Evolutionary conservation across 1,140 invertebrate genomes (phyloP).

Genomic region (Heliconius congener): DNA sequence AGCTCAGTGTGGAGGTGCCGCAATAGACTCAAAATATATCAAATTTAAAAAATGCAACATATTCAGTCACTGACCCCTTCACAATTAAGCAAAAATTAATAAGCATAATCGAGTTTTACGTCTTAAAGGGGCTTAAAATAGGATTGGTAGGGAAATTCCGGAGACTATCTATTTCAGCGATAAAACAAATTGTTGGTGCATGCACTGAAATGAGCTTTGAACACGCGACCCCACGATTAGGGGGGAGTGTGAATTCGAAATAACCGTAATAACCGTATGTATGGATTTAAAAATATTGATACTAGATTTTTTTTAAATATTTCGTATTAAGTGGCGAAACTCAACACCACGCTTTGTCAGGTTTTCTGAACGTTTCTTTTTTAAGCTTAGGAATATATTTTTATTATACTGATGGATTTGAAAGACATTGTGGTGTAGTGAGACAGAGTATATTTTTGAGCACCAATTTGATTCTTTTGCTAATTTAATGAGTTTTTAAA

Average conservation of each 20-base stretch:
- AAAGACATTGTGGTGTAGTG: too few relatives aligned
- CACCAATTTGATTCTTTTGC: too few relatives aligned
- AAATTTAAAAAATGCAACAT: too few relatives aligned
- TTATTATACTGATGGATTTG: too few relatives aligned
- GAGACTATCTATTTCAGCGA: constrained; percentile 17
- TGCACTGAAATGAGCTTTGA: constrained; percentile 12
- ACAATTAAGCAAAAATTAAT: background rate
- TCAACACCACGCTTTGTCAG: too few relatives aligned
- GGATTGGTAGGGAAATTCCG: constrained; percentile 19
- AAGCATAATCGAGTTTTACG: constrained; percentile 6
- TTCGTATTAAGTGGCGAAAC: background rate
- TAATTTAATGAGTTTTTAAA: too few relatives aligned
- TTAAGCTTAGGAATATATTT: too few relatives aligned
- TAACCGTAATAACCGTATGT: background rate
- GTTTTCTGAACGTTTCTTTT: too few relatives aligned
- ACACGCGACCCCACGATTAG: constrained; percentile 19
- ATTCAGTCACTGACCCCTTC: background rate
- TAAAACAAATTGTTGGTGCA: constrained; percentile 19
- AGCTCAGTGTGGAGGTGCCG: too few relatives aligned
- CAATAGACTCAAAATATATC: too few relatives aligned
- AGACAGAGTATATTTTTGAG: too few relatives aligned
- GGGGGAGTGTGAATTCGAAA: constrained; percentile 1
- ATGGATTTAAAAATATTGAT: background rate
- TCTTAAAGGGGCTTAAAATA: constrained; percentile 5
- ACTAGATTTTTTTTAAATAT: background rate